A percentile compares a stretch with the other conserved stretches of the same genome.
Evolutionary conservation across 2,113 vertebrate species (phyloP).

Genomic region (Neodontobutis hainanensis): DNA sequence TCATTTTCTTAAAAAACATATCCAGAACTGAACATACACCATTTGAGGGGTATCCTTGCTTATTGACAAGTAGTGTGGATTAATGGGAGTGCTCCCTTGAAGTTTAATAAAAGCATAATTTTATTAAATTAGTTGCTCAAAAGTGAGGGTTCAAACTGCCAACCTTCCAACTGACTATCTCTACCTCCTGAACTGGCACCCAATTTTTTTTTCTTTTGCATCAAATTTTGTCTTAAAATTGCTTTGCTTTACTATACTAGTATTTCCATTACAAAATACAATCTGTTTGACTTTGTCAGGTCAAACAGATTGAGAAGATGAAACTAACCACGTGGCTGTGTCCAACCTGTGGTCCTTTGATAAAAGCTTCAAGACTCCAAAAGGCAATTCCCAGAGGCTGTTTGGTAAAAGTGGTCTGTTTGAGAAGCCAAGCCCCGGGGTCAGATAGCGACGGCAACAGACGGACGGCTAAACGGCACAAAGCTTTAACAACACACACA

Average conservation of each 20-base stretch:
- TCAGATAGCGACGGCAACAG: conserved; percentile 42
- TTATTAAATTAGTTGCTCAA: too few species aligned
- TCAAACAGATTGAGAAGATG: conserved; percentile 33
- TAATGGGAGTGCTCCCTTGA: too few species aligned
- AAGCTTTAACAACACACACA: conserved; percentile 25
- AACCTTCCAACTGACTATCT: too few species aligned
- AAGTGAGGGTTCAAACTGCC: too few species aligned
- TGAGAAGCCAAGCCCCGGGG: conserved; percentile 40
- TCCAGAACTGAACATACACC: too few species aligned
- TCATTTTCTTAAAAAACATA: too few species aligned
- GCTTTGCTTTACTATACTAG: not conserved
- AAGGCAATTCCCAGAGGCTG: conserved; percentile 32
- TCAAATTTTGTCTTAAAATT: not conserved
- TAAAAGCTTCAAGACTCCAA: conserved; percentile 22
- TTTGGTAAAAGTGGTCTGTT: conserved; percentile 46
- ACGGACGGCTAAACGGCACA: conserved; percentile 29
- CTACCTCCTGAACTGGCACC: too few species aligned
- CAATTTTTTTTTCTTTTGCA: not conserved
- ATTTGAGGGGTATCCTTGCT: too few species aligned
- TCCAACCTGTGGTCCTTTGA: conserved; percentile 14
- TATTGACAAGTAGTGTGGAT: too few species aligned
- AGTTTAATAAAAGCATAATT: too few species aligned
- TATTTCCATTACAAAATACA: not conserved
- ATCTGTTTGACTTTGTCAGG: conserved; percentile 6
- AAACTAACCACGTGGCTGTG: conserved; percentile 28